Percentiles rank a stretch among this genome's conserved stretches.
phyloP scores from a whole-genome alignment of 1,140 invertebrate genomes.

The Lineus longissimus region DNA sequence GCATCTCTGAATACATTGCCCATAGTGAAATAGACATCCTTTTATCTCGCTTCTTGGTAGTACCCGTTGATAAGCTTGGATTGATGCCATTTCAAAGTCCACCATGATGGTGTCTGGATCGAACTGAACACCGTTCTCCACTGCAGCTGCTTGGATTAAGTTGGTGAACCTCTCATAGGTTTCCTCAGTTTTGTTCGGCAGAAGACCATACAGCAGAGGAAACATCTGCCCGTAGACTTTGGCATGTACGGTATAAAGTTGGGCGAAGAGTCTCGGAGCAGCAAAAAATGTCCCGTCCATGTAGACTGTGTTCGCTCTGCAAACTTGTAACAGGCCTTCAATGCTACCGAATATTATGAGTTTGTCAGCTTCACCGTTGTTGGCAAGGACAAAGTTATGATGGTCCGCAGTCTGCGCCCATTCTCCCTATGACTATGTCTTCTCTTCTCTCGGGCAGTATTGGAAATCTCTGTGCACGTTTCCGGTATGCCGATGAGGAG shows the following conservation, averaged over 20 bases:
- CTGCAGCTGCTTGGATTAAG: too few species aligned
- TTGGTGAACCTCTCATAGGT: too few species aligned
- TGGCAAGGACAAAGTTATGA: background rate
- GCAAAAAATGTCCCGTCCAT: background rate
- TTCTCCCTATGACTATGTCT: background rate
- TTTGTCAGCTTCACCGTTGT: background rate
- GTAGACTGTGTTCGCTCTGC: background rate
- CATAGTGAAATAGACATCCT: too few species aligned
- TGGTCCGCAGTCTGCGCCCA: background rate
- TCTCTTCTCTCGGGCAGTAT: background rate
- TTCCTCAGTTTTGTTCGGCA: background rate
- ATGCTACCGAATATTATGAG: background rate
- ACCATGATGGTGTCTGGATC: too few species aligned
- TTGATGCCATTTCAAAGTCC: too few species aligned
- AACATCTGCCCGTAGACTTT: background rate
- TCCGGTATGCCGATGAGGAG: too few species aligned
- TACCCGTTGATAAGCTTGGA: too few species aligned
- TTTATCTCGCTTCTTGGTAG: too few species aligned
- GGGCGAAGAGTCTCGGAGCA: background rate
- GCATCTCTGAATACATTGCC: too few species aligned
- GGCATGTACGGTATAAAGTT: conserved; percentile 3
- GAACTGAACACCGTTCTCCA: too few species aligned
- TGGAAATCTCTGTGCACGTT: too few species aligned
- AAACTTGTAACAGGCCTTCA: background rate
- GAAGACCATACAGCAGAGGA: background rate